These are phyloP conservation scores for Cyphomyrmex costatus DNA, from an alignment of 1,140 invertebrate species.

Conservation along the genomic window DNA sequence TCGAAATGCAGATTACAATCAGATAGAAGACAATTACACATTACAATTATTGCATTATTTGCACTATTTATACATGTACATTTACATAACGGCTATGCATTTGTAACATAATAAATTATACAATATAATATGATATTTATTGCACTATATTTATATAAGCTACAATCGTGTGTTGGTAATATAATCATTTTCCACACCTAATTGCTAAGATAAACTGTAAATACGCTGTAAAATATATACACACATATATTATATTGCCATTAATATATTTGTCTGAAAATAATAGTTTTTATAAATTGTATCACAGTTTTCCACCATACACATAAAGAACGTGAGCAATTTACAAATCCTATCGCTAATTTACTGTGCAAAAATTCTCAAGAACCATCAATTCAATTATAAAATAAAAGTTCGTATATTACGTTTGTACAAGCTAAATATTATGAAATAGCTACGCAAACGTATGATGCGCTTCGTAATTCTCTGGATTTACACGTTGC, in stretches of 20 bases:
- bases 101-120: not conserved
- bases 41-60: not conserved
- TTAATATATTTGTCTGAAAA: not conserved
- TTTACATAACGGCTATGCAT: not conserved
- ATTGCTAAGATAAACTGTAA: not conserved
- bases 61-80: not conserved
- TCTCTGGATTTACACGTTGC: not conserved
- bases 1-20: not conserved
- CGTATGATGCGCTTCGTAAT: not conserved
- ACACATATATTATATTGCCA: not conserved
- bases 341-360: not conserved
- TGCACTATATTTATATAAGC: not conserved
- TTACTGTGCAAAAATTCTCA: not conserved
- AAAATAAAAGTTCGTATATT: not conserved
- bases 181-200: not conserved
- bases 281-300: conserved; percentile 23
- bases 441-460: not conserved
- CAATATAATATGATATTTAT: not conserved
- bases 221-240: not conserved
- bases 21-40: not conserved
- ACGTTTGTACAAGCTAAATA: conserved; percentile 6
- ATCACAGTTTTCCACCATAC: not conserved
- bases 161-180: not conserved
- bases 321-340: not conserved
- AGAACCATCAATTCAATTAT: not conserved